phyloP scores from a whole-genome alignment of 2,113 vertebrate genomes.

The Otocyon megalotis region DNA sequence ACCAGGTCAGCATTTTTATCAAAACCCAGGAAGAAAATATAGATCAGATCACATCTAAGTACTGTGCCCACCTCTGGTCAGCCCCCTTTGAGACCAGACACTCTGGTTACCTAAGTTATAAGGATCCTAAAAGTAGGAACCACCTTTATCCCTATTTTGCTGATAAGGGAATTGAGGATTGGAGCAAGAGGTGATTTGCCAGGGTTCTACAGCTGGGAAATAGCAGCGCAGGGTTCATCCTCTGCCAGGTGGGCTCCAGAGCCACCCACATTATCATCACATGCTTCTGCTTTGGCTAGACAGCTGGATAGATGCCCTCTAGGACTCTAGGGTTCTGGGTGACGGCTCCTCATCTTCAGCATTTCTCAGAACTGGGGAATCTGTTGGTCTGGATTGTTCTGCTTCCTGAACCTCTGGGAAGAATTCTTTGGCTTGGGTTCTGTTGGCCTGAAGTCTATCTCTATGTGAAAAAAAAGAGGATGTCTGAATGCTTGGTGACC shows the following conservation, averaged over 20 bases:
- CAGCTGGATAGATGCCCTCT: background rate
- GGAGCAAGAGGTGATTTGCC: background rate
- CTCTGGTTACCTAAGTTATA: background rate
- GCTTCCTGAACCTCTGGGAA: background rate
- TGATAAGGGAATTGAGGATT: conserved; percentile 29
- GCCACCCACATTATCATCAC: accelerated
- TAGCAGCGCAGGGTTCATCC: background rate
- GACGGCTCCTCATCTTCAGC: background rate
- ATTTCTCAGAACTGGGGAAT: background rate
- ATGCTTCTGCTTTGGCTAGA: background rate
- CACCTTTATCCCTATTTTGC: background rate
- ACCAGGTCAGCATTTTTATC: background rate
- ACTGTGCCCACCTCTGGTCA: accelerated
- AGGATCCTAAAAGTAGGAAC: background rate
- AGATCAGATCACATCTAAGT: background rate
- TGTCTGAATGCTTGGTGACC: background rate
- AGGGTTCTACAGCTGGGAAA: background rate
- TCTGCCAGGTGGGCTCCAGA: background rate
- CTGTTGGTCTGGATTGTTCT: background rate
- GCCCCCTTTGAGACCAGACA: background rate
- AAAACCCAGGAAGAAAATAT: background rate
- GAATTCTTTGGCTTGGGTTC: background rate
- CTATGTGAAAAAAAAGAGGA: background rate
- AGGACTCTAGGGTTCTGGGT: background rate
- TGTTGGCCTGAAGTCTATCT: background rate